Evolutionary conservation across 2,888 invertebrate genomes (phyloP).

Genomic region (Seladonia tumulorum): DNA sequence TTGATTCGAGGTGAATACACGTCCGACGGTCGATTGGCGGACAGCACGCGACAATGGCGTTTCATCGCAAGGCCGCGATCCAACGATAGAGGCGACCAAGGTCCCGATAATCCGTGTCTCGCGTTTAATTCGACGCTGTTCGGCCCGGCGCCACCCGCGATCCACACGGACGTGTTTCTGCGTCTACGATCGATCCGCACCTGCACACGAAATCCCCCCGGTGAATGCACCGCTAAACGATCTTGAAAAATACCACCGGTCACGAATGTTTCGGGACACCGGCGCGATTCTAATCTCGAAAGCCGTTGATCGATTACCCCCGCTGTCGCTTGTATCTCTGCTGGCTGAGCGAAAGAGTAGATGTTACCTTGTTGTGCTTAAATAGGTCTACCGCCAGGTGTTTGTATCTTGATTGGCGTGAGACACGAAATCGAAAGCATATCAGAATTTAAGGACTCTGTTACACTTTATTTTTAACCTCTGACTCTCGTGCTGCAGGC

Average conservation of each 20-base stretch:
- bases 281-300: not conserved
- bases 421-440: not conserved
- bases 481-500: not conserved
- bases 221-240: slow-evolving; percentile 6
- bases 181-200: not conserved
- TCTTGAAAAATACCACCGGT: not conserved
- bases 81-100: slow-evolving; percentile 1
- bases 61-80: slow-evolving; percentile 19
- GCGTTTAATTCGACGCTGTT: not conserved
- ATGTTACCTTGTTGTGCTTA: not conserved
- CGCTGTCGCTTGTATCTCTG: not conserved
- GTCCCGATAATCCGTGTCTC: slow-evolving; percentile 19
- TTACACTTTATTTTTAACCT: not conserved
- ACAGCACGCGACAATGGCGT: slow-evolving; percentile 31
- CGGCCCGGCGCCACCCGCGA: not conserved
- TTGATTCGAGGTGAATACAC: slow-evolving; percentile 20
- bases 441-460: not conserved
- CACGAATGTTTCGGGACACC: slow-evolving; percentile 7
- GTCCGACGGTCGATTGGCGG: slow-evolving; percentile 29
- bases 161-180: not conserved
- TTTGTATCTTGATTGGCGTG: not conserved
- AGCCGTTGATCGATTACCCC: not conserved
- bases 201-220: not conserved
- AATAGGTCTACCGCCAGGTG: not conserved
- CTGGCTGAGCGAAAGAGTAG: not conserved